phyloP scores from a whole-genome alignment of 2,888 invertebrate genomes.

The Dorcus parallelipipedus region DNA sequence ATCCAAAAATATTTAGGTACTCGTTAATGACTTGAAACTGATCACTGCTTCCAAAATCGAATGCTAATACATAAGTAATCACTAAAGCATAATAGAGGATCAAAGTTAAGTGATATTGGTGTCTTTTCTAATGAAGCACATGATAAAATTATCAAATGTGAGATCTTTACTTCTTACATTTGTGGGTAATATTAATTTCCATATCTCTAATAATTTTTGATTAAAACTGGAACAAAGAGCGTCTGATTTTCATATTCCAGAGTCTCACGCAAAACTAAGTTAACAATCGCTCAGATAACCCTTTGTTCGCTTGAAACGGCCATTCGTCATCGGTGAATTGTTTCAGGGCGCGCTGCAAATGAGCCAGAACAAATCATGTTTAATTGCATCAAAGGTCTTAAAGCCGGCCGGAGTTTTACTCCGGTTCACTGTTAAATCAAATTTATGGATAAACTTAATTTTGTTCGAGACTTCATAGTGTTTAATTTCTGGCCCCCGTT shows the following conservation, averaged over 20 bases:
- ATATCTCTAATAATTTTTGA: no score
- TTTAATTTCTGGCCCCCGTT: conserved; percentile 45
- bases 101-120: no score
- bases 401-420: conserved; percentile 32
- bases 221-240: no score
- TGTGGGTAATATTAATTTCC: no score
- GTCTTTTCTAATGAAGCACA: no score
- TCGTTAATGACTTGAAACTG: no score
- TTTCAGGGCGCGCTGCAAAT: conserved; percentile 40
- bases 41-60: no score
- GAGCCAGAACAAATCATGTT: conserved; percentile 51
- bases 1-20: no score
- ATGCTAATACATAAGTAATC: no score
- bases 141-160: no score
- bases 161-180: no score
- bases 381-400: conserved; percentile 51
- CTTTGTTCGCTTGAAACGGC: conserved; percentile 43
- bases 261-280: conserved; percentile 26
- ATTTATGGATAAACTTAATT: conserved; percentile 53
- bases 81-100: no score
- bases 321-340: conserved; percentile 47
- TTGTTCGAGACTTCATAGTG: conserved; percentile 46
- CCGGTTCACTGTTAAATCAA: conserved; percentile 49
- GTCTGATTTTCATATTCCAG: background rate
- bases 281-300: conserved; percentile 45